Evolutionary conservation across 23 tunicate genomes (phyloP), one percentile per base, ranked within the genome.

Genomic region (Oikopleura vanhoeffeni): DNA sequence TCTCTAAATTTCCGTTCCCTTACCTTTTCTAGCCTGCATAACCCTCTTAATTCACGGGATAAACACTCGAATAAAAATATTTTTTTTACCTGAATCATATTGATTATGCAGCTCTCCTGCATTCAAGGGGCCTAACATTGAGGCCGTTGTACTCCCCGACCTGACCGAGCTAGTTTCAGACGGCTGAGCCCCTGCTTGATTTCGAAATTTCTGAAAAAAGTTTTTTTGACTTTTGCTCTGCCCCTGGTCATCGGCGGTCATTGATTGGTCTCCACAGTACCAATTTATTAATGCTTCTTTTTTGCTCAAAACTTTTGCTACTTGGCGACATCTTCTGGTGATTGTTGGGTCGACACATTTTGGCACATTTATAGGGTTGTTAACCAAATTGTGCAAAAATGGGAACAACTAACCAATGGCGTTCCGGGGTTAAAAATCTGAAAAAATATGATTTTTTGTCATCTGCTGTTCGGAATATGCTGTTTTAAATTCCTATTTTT

Each of bases 101-200:
- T 24, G 34, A 71, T 18, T 71, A 30, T 71, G 79, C 32, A 71
- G 32, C 35, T 71, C 79, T 28, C 79, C 79, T 2, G 79, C 79
- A 32, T 71, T 71, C 34, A 71, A 38, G 2, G 79, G 79, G 34
- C 79, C 79, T 2, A 71, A 30, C 79, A 71, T 71, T 30, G 79
- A 71, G 27, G 79, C 79, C 3, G 79, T 71, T 71, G 79, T 71
- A 71, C 79, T 71, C 32, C 79, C 79, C 35, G 79, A 71, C 38
- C 35, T 71, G 38, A 13, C 27, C 35, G 79, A 71, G 38, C 79
- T 30, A 4, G 79, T 13, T 32, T 71, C 79, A 30, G 34, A 49
- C 27, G 79, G 79, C 79, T 18, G 79, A 2, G 79, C 36, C 27
- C 2, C 38, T 13, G 79, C 4, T 71, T 32, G 27, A 18, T n/a